Conservation (phyloP, 2,797 vertebrate species). For the Pristis pectinata region DNA sequence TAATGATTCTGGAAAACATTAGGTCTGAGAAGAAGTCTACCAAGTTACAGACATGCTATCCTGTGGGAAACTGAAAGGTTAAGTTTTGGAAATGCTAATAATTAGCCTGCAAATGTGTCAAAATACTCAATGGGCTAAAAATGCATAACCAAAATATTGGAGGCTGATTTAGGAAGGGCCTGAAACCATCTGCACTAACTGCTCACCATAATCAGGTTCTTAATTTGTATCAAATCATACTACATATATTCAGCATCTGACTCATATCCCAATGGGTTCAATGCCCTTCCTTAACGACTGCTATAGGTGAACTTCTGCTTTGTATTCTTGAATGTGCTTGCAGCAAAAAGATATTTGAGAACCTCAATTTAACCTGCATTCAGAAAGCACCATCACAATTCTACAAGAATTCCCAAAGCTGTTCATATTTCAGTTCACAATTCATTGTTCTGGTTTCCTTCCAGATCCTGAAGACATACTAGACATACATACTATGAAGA, state of each 20-base stretch:
- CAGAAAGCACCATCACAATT: not conserved
- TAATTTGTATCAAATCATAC: not conserved
- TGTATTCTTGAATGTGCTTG: not conserved
- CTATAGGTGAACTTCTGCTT: too few relatives aligned
- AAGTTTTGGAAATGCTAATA: not conserved
- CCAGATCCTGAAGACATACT: too few relatives aligned
- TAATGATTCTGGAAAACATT: not conserved
- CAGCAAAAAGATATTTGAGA: not conserved
- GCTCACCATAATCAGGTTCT: not conserved
- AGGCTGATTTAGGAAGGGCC: not conserved
- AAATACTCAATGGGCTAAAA: not conserved
- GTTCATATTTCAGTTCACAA: too few relatives aligned
- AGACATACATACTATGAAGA: too few relatives aligned
- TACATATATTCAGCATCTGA: not conserved
- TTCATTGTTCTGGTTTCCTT: too few relatives aligned
- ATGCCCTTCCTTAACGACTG: not conserved
- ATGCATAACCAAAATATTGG: not conserved
- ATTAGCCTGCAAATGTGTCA: not conserved
- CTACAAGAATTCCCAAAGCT: too few relatives aligned
- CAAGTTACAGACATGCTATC: not conserved
- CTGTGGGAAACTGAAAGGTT: not conserved
- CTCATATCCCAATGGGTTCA: not conserved
- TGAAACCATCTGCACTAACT: not conserved
- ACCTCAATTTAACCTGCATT: not conserved
- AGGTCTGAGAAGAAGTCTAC: not conserved